Evolutionary conservation across 1,140 invertebrate species (phyloP).

Genomic region (Acromyrmex charruanus): DNA sequence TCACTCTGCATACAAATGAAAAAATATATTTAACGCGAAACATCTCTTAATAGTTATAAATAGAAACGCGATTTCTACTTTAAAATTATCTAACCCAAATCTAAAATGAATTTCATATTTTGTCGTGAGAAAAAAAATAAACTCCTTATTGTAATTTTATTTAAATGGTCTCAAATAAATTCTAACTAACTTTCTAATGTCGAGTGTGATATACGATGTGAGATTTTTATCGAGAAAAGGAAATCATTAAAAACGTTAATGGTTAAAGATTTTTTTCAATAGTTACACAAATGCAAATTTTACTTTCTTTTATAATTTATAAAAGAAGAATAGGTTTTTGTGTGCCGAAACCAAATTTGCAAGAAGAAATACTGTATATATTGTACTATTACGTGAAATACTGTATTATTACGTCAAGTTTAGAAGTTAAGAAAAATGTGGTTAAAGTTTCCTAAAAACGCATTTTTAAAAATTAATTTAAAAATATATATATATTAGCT

Average conservation of each 20-base stretch:
- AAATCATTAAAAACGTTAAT: background rate
- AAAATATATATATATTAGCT: too few relatives aligned
- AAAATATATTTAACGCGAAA: too few relatives aligned
- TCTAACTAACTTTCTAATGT: background rate
- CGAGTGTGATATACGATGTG: background rate
- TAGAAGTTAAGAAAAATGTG: too few relatives aligned
- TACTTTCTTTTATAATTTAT: too few relatives aligned
- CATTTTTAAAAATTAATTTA: too few relatives aligned
- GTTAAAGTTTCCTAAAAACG: too few relatives aligned
- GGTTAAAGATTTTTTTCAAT: background rate
- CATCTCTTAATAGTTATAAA: background rate
- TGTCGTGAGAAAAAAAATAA: background rate
- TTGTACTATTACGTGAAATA: too few relatives aligned
- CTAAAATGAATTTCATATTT: background rate
- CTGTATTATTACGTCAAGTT: too few relatives aligned
- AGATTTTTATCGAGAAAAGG: background rate
- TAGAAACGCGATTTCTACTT: background rate
- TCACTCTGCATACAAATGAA: background rate
- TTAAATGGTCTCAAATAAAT: background rate
- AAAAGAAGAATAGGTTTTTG: too few relatives aligned
- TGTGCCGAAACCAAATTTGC: too few relatives aligned
- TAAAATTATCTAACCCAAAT: background rate
- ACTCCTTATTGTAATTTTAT: background rate
- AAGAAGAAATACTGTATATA: too few relatives aligned
- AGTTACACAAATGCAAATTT: background rate